A percentile compares a stretch with the other conserved stretches of the same genome.
phyloP scores from a whole-genome alignment of 53 echinoderm and acorn worm species.

The Astropecten irregularis region DNA sequence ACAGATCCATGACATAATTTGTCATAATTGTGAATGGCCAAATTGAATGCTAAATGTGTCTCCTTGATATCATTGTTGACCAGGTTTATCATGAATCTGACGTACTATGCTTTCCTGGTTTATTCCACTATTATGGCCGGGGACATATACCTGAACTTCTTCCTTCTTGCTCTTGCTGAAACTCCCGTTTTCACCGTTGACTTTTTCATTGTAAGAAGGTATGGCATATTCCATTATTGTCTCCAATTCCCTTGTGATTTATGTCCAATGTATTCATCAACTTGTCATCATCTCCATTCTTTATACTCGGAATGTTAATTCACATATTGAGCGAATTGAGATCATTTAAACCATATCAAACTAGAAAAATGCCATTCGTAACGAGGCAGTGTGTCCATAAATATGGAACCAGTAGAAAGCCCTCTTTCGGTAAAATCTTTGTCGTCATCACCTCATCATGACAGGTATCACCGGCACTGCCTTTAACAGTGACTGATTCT shows the following conservation, averaged over 20 bases:
- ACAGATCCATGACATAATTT: too few relatives aligned
- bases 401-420: not conserved
- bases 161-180: conserved; percentile 74
- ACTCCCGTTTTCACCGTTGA: conserved; percentile 74
- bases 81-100: conserved; percentile 75
- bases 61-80: not conserved
- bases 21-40: too few relatives aligned
- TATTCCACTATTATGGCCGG: conserved; percentile 68
- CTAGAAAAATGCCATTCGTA: not conserved
- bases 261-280: not conserved
- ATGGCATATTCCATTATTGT: not conserved
- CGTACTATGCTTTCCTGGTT: conserved; percentile 75
- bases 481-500: not conserved
- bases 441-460: too few relatives aligned
- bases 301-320: not conserved
- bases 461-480: not conserved
- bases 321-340: not conserved
- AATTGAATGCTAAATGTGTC: not conserved
- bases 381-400: not conserved
- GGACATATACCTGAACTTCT: conserved; percentile 80
- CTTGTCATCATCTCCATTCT: not conserved
- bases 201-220: conserved; percentile 64
- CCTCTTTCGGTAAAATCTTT: not conserved
- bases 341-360: not conserved
- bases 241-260: not conserved